Conservation (phyloP, 2,888 invertebrate species). For the Tachina grossa region DNA sequence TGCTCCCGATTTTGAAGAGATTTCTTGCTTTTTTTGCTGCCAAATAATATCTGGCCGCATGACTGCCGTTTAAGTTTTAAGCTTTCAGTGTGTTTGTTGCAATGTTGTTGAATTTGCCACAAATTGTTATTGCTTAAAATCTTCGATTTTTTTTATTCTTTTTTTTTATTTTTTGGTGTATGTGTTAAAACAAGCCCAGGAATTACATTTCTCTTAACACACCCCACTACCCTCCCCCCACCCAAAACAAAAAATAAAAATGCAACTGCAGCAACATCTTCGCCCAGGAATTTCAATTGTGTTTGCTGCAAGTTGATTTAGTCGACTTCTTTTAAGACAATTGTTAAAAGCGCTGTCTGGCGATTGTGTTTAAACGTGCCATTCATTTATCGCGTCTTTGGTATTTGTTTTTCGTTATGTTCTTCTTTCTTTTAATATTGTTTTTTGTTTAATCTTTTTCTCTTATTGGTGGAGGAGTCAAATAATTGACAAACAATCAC, state of each 20-base stretch:
- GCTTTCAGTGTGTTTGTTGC: constrained; percentile 41
- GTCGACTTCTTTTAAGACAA: constrained; percentile 40
- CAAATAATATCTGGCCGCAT: constrained; percentile 65
- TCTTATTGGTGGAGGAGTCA: constrained; percentile 69
- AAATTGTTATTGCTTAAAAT: constrained; percentile 70
- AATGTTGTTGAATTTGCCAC: constrained; percentile 63
- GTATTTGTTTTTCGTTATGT: constrained; percentile 43
- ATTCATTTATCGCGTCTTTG: constrained; percentile 61
- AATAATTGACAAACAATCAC: constrained; percentile 75
- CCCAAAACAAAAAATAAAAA: background rate
- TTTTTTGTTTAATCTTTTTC: constrained; percentile 2
- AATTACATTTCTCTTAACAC: constrained; percentile 10
- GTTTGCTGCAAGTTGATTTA: constrained; percentile 48
- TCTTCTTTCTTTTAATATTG: background rate
- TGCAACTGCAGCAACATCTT: constrained; percentile 9
- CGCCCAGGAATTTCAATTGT: constrained; percentile 60
- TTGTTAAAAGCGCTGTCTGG: constrained; percentile 46
- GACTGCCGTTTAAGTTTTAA: constrained; percentile 44
- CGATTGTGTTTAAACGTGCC: constrained; percentile 60
- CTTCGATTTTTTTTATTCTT: constrained; percentile 9
- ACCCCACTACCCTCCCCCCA: background rate
- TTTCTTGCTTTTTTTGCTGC: constrained; percentile 43
- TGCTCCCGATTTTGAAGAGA: constrained; percentile 65
- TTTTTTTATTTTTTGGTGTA: background rate
- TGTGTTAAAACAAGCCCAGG: background rate